Percentiles rank a stretch among this genome's conserved stretches.
These are phyloP conservation scores for Halyomorpha halys DNA, from an alignment of 1,140 invertebrate genomes.

Conservation along the genomic window DNA sequence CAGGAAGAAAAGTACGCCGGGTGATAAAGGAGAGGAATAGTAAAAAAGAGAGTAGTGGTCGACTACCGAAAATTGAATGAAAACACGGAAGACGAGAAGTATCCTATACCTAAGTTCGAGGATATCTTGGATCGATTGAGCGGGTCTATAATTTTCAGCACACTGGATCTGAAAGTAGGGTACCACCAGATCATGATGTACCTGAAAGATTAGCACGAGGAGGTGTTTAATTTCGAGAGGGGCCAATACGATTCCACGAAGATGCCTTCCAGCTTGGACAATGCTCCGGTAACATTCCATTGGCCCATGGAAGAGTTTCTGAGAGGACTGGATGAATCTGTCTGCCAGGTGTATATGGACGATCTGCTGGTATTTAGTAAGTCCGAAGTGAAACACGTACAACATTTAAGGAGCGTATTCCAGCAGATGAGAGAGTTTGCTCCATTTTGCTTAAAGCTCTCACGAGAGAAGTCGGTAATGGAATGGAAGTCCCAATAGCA, in stretches of 20 bases:
- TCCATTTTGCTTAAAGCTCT: no score
- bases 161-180: not conserved
- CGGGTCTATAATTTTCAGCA: not conserved
- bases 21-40: no score
- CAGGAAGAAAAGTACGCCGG: no score
- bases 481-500: no score
- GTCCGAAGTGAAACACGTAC: no score
- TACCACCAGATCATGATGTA: constrained; percentile 5
- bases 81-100: constrained; percentile 3
- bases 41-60: not conserved
- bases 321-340: no score
- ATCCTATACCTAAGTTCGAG: constrained; percentile 22
- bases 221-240: not conserved
- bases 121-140: constrained; percentile 13
- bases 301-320: constrained; percentile 31
- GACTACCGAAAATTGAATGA: constrained; percentile 7
- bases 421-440: no score
- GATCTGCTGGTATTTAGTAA: no score
- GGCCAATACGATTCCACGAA: not conserved
- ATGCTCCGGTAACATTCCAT: constrained; percentile 33
- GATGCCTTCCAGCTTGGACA: constrained; percentile 36
- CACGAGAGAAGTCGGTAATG: no score
- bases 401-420: no score
- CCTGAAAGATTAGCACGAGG: not conserved
- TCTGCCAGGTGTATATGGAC: no score